phyloP scores from a whole-genome alignment of 2,113 vertebrate species.

The Neotragus pygmaeus region DNA sequence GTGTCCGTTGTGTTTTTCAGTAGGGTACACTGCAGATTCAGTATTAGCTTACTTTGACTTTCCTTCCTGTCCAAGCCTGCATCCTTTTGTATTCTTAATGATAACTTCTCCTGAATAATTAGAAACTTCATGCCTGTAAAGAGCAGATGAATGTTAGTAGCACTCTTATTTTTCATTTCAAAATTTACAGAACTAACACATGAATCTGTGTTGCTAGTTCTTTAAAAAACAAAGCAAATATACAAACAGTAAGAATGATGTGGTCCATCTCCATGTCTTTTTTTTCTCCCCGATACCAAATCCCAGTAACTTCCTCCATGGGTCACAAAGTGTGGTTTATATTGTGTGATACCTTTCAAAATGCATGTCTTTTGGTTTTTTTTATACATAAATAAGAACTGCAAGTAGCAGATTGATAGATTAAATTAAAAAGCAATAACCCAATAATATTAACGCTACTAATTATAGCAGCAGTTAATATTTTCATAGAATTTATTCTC shows the following conservation, averaged over 20 bases:
- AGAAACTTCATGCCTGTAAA: not conserved
- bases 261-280: not conserved
- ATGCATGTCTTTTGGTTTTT: not conserved
- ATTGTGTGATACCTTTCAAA: not conserved
- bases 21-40: not conserved
- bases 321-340: not conserved
- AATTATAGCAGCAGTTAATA: not conserved
- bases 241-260: not conserved
- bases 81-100: not conserved
- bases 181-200: not conserved
- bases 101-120: not conserved
- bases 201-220: not conserved
- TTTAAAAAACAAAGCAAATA: not conserved
- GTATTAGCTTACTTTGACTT: not conserved
- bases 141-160: not conserved
- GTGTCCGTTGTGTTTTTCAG: not conserved
- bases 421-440: not conserved
- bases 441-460: not conserved
- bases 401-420: not conserved
- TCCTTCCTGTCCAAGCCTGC: not conserved
- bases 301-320: not conserved
- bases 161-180: not conserved
- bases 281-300: not conserved
- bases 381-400: not conserved
- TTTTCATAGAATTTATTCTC: not conserved